Conservation (phyloP, 2,888 invertebrate species). For the Drosophila koepferae region DNA sequence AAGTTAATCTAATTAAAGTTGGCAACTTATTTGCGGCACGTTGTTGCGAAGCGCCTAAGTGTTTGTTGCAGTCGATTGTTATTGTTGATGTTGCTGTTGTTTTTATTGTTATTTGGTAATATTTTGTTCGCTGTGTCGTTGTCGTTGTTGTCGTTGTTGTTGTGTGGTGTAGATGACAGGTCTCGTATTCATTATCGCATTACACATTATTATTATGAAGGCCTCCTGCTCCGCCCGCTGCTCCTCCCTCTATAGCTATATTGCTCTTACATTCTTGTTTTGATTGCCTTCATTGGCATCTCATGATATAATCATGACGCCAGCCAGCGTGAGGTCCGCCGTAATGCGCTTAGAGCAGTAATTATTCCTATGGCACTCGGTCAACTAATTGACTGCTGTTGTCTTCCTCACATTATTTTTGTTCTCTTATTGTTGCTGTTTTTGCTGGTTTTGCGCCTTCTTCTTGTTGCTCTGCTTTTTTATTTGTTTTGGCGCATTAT, state of each 20-base stretch:
- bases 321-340: constrained; percentile 5
- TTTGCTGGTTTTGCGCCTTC: background rate
- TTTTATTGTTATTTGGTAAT: background rate
- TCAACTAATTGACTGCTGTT: constrained; percentile 48
- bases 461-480: too few relatives aligned
- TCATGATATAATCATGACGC: constrained; percentile 7
- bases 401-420: background rate
- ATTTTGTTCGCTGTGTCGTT: background rate
- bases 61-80: constrained; percentile 13
- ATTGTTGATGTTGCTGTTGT: background rate
- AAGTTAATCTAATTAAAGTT: constrained; percentile 70
- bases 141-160: background rate
- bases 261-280: constrained; percentile 26
- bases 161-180: constrained; percentile 19
- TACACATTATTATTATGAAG: constrained; percentile 37
- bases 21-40: constrained; percentile 42
- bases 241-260: background rate
- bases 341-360: constrained; percentile 44
- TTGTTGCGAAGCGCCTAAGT: background rate
- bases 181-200: constrained; percentile 45
- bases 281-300: constrained; percentile 22
- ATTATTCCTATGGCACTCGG: constrained; percentile 35
- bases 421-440: background rate
- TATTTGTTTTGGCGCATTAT: background rate
- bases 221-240: background rate